A percentile compares a stretch with the other conserved stretches of the same genome.
phyloP scores from a whole-genome alignment of 1,140 invertebrate genomes.

The Papilio helenus region DNA sequence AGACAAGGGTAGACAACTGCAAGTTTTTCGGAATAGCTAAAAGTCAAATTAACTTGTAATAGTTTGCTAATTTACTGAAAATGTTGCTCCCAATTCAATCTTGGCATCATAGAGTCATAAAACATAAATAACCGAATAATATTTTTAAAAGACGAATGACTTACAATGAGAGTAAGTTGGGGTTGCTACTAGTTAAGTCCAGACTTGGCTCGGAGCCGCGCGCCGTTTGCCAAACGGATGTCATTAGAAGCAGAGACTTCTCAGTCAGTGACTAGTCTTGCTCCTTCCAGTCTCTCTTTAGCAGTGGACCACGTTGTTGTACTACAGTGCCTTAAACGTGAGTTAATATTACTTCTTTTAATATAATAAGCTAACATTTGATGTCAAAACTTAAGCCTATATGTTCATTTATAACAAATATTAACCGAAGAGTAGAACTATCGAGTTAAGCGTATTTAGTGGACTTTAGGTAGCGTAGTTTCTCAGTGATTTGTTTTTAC shows the following conservation, averaged over 20 bases:
- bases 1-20: no score
- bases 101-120: background rate
- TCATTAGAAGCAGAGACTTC: slow-evolving; percentile 16
- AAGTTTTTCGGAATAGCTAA: no score
- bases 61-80: background rate
- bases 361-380: background rate
- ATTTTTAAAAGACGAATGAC: background rate
- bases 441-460: no score
- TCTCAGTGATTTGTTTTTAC: no score
- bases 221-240: slow-evolving; percentile 6
- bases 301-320: background rate
- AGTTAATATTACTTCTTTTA: background rate
- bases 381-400: background rate
- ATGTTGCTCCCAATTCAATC: background rate
- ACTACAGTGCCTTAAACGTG: background rate
- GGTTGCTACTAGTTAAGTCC: background rate
- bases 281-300: background rate
- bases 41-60: background rate
- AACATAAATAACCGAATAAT: background rate
- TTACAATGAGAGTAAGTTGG: background rate
- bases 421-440: no score
- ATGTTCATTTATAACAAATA: no score
- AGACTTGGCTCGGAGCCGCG: slow-evolving; percentile 8
- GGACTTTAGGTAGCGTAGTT: no score
- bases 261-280: background rate